Evolutionary conservation across 1,140 invertebrate species (phyloP).

Genomic region (Caligus rogercresseyi): DNA sequence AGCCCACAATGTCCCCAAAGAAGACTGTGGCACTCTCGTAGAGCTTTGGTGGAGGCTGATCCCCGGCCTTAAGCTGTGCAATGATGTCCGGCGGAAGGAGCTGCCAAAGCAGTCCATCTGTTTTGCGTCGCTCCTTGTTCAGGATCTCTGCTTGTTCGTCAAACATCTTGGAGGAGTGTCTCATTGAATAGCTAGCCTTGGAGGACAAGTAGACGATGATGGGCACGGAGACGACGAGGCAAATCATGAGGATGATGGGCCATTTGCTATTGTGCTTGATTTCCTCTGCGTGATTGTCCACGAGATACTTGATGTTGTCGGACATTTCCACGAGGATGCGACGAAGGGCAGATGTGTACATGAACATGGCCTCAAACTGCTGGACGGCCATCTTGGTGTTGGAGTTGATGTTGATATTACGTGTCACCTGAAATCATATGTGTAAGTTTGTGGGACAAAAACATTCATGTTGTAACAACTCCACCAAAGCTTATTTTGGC

Average conservation of each 20-base stretch:
- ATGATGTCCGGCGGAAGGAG: constrained; percentile 3
- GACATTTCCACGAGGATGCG: constrained; percentile 1
- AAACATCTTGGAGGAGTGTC: constrained; percentile 2
- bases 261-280: constrained; percentile 4
- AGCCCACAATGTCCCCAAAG: constrained; percentile 7
- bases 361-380: constrained; percentile 10
- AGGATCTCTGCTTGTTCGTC: constrained; percentile 2
- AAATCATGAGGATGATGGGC: neutral
- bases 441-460: no score
- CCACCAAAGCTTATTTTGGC: no score
- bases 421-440: neutral
- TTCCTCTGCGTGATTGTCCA: neutral
- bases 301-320: neutral
- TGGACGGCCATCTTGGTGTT: constrained; percentile 1
- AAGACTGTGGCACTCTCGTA: constrained; percentile 1
- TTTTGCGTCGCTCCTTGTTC: neutral
- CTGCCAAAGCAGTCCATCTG: neutral
- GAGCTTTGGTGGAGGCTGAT: constrained; percentile 1
- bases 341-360: constrained; percentile 4
- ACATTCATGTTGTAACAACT: no score
- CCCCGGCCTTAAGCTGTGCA: neutral
- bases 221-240: neutral
- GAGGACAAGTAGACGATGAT: neutral
- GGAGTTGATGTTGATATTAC: neutral
- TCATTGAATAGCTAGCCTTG: constrained; percentile 2